Base-by-base conservation (phyloP, 2,113 vertebrate species). In the Pteruthius melanotis region DNA sequence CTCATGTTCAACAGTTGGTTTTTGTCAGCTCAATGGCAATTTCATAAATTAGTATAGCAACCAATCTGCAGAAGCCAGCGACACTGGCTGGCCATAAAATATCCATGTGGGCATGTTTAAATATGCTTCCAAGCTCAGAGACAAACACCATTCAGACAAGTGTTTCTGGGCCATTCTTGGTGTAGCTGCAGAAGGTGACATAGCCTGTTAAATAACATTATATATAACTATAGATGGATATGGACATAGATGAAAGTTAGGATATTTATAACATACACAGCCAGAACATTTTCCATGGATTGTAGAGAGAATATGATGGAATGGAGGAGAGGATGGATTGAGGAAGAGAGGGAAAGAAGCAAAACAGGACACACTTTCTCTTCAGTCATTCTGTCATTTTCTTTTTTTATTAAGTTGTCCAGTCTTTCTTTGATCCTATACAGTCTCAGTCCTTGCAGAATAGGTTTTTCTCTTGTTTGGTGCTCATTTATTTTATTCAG, bases 1-100 rank as follows among this genome's bases (percentile, higher is more conserved):
- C 6, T 37, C 19, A 31, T 7, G 1, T 44, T 56, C 40, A 56
- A 22, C 0, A 1, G 4, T 23, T 52, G 3, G 1, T 40, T 54
- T 15, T 79, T 40, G 4, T 44, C 24, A 54, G 60, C 28, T 78
- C n/a, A 72, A 3, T 28, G 39, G 11, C 23, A 22, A 11, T 31
- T 72, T 63, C 15, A 53, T 26, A 49, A 68, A 53, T 53, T 50
- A 44, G 1, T 15, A 17, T 6, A 47, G 14, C 17, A 63, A 57
- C 10, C 3, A 6, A 17, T 44, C 18, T 59, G 24, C 59, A 74
- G 28, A 53, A 61, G 24, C 28, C 28, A 44, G 54, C 0, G 0
- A 40, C 21, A 23, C 15, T 47, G 52, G 47, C 4, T 53, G 23
- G 7, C 15, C 2, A 1, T 54, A 60, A 64, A 35, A 40, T 60